Conservation (phyloP, 2,797 vertebrate genomes). For the Helicolenus hilgendorfi region DNA sequence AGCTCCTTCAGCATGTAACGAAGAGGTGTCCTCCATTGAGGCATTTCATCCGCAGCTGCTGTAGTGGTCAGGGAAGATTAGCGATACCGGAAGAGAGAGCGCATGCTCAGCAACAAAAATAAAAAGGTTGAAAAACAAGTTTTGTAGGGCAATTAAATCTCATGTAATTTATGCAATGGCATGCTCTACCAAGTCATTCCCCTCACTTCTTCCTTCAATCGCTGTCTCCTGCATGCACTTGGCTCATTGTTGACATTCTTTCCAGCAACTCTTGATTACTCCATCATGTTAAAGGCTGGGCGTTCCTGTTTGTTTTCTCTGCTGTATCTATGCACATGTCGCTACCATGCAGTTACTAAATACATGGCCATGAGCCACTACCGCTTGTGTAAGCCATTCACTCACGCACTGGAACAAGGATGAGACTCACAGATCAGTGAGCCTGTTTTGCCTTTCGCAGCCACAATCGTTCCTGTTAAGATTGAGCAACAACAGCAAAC, state of each 20-base stretch:
- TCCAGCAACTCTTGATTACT: slow-evolving; percentile 82
- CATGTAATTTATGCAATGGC: neutral
- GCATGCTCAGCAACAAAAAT: neutral
- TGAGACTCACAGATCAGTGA: neutral
- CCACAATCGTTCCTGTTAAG: neutral
- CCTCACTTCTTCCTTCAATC: slow-evolving; percentile 31
- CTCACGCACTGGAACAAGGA: slow-evolving; percentile 9
- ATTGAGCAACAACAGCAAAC: neutral
- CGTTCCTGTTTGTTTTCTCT: slow-evolving; percentile 86
- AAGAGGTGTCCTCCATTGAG: slow-evolving; percentile 14
- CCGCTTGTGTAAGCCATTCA: slow-evolving; percentile 50
- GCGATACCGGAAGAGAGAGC: neutral
- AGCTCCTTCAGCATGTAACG: neutral
- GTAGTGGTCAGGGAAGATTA: slow-evolving; percentile 1
- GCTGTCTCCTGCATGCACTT: slow-evolving; percentile 58
- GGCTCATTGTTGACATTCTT: slow-evolving; percentile 84
- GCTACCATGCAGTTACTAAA: slow-evolving; percentile 65
- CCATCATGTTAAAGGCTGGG: slow-evolving; percentile 80
- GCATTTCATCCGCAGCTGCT: slow-evolving; percentile 20
- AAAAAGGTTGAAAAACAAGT: neutral
- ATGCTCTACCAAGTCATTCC: neutral
- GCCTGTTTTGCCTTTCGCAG: neutral
- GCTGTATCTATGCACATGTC: slow-evolving; percentile 84
- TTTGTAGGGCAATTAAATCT: slow-evolving; percentile 6
- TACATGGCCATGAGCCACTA: slow-evolving; percentile 45